Conservation (phyloP, 2,797 vertebrate species). For the Macroramphosus scolopax region DNA sequence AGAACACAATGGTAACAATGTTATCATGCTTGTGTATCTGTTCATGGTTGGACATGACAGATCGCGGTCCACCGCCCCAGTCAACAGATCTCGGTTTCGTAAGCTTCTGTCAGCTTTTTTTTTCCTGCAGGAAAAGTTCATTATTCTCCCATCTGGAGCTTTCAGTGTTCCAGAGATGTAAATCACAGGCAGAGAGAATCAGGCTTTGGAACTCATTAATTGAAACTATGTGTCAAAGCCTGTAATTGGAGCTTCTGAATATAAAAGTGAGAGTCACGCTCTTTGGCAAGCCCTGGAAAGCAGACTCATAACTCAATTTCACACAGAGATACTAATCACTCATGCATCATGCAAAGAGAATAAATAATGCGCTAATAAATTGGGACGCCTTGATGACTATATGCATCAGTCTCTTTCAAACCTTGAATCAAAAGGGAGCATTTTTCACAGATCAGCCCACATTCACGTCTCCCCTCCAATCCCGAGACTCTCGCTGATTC, state of each 20-base stretch:
- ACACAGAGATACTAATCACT: constrained; percentile 13
- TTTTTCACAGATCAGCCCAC: constrained; percentile 19
- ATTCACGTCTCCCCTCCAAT: background rate
- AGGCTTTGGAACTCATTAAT: constrained; percentile 49
- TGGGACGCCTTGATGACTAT: background rate
- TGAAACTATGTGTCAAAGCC: constrained; percentile 42
- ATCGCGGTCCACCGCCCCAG: constrained; percentile 25
- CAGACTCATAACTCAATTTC: constrained; percentile 14
- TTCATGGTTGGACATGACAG: constrained; percentile 5
- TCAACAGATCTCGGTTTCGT: constrained; percentile 23
- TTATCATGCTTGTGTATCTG: constrained; percentile 4
- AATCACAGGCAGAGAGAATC: constrained; percentile 31
- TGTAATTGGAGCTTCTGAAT: constrained; percentile 37
- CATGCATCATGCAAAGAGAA: constrained; percentile 7
- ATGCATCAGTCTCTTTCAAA: constrained; percentile 4
- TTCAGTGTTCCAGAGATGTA: constrained; percentile 43
- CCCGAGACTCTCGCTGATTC: constrained; percentile 5
- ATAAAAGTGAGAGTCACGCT: constrained; percentile 12
- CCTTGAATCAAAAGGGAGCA: constrained; percentile 6
- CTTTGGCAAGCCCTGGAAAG: constrained; percentile 9
- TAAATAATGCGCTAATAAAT: constrained; percentile 16
- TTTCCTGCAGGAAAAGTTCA: constrained; percentile 46
- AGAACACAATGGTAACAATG: constrained; percentile 20
- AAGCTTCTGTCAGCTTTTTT: constrained; percentile 45
- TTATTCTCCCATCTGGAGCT: constrained; percentile 55